phyloP scores from a whole-genome alignment of 2,888 invertebrate genomes.

The Hyles lineata region DNA sequence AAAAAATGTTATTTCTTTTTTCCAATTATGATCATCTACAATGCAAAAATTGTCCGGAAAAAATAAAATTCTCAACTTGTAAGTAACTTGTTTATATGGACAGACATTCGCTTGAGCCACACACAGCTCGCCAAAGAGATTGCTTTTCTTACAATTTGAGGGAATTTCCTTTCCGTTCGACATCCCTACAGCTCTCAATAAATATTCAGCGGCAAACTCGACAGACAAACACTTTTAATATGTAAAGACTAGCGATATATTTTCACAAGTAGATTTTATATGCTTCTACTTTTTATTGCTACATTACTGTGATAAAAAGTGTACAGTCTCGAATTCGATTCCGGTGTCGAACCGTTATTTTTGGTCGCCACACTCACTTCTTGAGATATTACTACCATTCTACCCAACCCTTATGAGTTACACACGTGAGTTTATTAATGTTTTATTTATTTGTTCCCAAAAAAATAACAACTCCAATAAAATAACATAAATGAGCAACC shows the following conservation, averaged over 20 bases:
- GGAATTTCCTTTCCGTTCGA: background rate
- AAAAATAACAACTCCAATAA: background rate
- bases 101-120: background rate
- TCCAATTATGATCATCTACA: no score
- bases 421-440: no score
- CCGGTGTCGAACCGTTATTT: no score
- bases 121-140: background rate
- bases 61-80: background rate
- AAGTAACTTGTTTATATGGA: background rate
- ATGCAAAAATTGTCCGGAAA: background rate
- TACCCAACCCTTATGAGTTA: no score
- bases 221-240: background rate
- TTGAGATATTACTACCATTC: no score
- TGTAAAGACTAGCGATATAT: background rate
- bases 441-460: no score
- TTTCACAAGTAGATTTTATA: background rate
- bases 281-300: background rate
- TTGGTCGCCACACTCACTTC: no score
- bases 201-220: conserved; percentile 11
- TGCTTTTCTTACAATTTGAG: background rate
- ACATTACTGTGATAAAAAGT: no score
- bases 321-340: no score
- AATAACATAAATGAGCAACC: background rate
- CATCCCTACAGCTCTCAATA: background rate
- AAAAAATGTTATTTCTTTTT: no score